Percentiles rank a stretch among this genome's conserved stretches.
phyloP scores from a whole-genome alignment of 2,888 invertebrate genomes.

The Norana najaformis region DNA sequence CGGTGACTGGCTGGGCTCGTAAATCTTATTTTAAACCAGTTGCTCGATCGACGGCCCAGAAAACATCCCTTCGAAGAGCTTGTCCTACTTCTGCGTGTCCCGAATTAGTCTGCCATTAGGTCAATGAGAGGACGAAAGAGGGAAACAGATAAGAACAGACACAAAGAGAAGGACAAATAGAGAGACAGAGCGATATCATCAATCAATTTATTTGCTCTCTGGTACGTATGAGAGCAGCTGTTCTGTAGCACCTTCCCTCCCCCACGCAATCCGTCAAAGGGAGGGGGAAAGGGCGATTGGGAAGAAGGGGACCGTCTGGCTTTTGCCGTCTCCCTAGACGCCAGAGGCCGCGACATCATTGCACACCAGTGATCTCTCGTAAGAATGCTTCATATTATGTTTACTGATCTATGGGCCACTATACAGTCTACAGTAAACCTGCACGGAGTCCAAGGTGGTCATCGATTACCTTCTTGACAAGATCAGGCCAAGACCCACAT shows the following conservation, averaged over 20 bases:
- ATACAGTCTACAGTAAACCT: not conserved
- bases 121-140: not conserved
- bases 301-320: not conserved
- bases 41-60: not conserved
- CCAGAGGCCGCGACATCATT: not conserved
- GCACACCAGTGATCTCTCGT: not conserved
- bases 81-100: not conserved
- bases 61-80: not conserved
- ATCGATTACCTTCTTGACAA: not conserved
- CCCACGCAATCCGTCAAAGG: not conserved
- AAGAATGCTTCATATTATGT: not conserved
- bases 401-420: not conserved
- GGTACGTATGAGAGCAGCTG: not conserved
- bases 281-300: not conserved
- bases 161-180: not conserved
- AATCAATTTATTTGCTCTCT: not conserved
- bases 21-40: not conserved
- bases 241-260: not conserved
- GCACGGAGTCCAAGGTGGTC: not conserved
- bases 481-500: no score
- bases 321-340: not conserved
- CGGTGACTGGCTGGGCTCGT: not conserved
- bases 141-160: not conserved
- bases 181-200: not conserved
- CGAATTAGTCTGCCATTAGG: not conserved